Conservation (phyloP, 2,888 invertebrate genomes). For the Athripsodes cinereus region DNA sequence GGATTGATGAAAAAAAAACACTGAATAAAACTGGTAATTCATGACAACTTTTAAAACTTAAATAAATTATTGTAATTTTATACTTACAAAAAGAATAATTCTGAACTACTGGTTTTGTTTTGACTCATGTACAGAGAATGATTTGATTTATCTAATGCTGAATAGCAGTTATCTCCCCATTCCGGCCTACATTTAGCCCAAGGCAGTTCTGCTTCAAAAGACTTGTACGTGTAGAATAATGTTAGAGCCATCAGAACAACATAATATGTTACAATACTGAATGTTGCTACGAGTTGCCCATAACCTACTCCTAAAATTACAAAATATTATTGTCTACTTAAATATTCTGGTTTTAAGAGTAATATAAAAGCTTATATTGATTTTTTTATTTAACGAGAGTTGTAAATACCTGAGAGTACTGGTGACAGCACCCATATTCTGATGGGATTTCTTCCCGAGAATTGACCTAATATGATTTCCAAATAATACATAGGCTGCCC, state of each 20-base stretch:
- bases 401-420: constrained; percentile 56
- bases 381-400: neutral
- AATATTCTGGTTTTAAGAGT: too few species aligned
- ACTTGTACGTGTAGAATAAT: constrained; percentile 55
- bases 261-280: constrained; percentile 59
- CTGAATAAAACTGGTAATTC: too few species aligned
- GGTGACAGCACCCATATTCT: constrained; percentile 61
- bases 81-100: constrained; percentile 50
- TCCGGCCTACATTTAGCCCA: constrained; percentile 54
- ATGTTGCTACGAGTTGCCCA: constrained; percentile 50
- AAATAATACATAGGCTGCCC: constrained; percentile 66
- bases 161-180: constrained; percentile 46
- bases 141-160: constrained; percentile 34
- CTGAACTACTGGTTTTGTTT: constrained; percentile 42
- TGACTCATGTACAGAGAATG: constrained; percentile 8
- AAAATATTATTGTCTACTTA: neutral
- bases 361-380: too few species aligned
- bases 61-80: too few species aligned
- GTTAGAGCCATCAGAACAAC: constrained; percentile 61
- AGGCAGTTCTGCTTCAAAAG: constrained; percentile 54
- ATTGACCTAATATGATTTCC: constrained; percentile 69
- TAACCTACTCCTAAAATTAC: constrained; percentile 48
- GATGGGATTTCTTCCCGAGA: constrained; percentile 61
- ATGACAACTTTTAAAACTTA: too few species aligned
- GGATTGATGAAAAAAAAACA: too few species aligned